Percentiles rank a stretch among this genome's conserved stretches.
Conservation (phyloP, 2,888 invertebrate species). For the Oscheius onirici region DNA sequence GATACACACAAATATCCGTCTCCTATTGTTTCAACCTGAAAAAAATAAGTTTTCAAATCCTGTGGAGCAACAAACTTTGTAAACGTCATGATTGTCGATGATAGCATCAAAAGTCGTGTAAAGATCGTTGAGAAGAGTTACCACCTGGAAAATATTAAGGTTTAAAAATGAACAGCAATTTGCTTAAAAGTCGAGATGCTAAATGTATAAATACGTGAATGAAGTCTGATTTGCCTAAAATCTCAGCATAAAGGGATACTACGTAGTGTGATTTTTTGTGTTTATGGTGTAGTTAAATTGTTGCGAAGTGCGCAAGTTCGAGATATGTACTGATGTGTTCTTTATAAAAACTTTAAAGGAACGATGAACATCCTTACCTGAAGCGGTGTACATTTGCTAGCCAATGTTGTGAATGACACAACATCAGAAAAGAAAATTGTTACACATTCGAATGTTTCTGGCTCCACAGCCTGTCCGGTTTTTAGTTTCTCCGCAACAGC, state of each 20-base stretch:
- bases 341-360: no score
- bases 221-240: no score
- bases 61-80: conserved; percentile 52
- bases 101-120: conserved; percentile 67
- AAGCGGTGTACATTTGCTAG: conserved; percentile 60
- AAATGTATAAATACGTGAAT: no score
- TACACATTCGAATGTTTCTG: conserved; percentile 61
- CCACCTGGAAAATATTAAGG: conserved; percentile 56
- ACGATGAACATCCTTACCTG: conserved; percentile 40
- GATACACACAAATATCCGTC: conserved; percentile 60
- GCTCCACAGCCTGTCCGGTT: conserved; percentile 61
- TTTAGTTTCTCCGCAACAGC: conserved; percentile 65
- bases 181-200: no score
- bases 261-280: no score
- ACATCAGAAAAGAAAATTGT: conserved; percentile 67
- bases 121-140: conserved; percentile 67
- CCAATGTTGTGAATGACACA: conserved; percentile 65
- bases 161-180: no score
- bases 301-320: no score
- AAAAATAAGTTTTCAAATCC: neutral
- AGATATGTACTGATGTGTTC: no score
- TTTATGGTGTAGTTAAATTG: no score
- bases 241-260: no score
- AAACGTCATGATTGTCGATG: conserved; percentile 64
- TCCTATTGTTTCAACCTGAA: conserved; percentile 64